Evolutionary conservation across 2,797 vertebrate species (phyloP), one percentile per base, ranked within the genome.

Genomic region (Erpetoichthys calabaricus): DNA sequence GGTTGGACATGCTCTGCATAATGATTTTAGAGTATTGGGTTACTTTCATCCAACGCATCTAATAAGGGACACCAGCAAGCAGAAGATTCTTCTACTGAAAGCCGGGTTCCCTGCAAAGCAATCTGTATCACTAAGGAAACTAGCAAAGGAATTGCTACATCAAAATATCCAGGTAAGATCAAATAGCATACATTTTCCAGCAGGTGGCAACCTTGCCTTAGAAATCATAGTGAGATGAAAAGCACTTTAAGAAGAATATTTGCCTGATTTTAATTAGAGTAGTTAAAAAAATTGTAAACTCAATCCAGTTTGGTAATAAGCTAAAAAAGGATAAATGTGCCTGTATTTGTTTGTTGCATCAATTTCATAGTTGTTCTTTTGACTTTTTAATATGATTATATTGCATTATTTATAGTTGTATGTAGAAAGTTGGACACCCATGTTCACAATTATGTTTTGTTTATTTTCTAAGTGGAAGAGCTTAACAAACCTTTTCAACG

Each of bases 1-100:
- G 8, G 82, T 99, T 49, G 96, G 96, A 1, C 94, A 98, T 1
- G 86, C 92, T 0, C 42, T 99, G 55, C 83, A 84, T 66, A 83
- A 96, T 0, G 96, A 99, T 78, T 96, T 98, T 64, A 75, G 67
- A 59, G 91, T 62, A 5, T 65, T 99, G 67, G 82, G 85, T 64
- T 76, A 92, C 45, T 53, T 70, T 10, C 85, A 90, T 55, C 91
- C 91, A 0, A 63, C 62, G 60, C 80, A 83, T 62, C 87, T 84
- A 78, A 88, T 84, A 45, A 78, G 94, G 41, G 96, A 99, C 74
- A 97, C 92, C 2, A 77, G 84, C 5, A 65, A 59, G 0, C 83
- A 85, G 0, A 73, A 58, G 1, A 54, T 70, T 45, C 78, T 98
- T 55, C 78, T 73, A 25, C 67, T 70, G 43, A 70, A 75, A 52